phyloP scores from a whole-genome alignment of 2,797 vertebrate genomes.

The Tympanoctomys barrerae region DNA sequence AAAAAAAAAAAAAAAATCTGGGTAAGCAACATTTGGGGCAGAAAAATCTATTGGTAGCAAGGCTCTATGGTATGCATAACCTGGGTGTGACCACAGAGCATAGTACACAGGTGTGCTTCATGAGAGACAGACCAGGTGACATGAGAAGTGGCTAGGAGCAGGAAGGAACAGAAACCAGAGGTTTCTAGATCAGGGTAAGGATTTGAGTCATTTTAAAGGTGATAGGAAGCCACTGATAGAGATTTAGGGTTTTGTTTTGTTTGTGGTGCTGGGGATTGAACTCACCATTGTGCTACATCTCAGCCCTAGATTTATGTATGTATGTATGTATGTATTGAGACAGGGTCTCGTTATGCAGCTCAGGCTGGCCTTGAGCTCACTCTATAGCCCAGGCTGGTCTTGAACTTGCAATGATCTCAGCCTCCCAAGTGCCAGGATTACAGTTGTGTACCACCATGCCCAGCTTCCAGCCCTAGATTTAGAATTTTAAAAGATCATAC shows the following conservation, averaged over 20 bases:
- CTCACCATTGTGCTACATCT: background rate
- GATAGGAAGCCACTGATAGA: background rate
- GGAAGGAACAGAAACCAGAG: background rate
- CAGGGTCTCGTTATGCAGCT: too few species aligned
- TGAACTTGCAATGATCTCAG: too few species aligned
- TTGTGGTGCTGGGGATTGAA: background rate
- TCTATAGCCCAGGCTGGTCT: too few species aligned
- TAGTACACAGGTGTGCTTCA: background rate
- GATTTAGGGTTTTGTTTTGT: background rate
- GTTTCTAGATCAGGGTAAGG: background rate
- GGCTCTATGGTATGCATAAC: background rate
- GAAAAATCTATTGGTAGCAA: background rate
- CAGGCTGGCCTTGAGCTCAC: too few species aligned
- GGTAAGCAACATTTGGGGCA: background rate
- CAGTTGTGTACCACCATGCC: too few species aligned
- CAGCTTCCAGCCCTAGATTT: background rate
- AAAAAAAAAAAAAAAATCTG: too few species aligned
- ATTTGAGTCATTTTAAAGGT: background rate
- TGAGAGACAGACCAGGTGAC: background rate
- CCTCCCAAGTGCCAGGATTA: too few species aligned
- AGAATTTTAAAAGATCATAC: background rate
- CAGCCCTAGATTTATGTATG: background rate
- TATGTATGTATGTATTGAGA: too few species aligned
- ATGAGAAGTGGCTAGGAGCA: background rate
- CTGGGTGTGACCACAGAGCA: background rate